Percentiles rank a stretch among this genome's conserved stretches.
Evolutionary conservation across 2,797 vertebrate genomes (phyloP).

Genomic region (Vespertilio murinus): DNA sequence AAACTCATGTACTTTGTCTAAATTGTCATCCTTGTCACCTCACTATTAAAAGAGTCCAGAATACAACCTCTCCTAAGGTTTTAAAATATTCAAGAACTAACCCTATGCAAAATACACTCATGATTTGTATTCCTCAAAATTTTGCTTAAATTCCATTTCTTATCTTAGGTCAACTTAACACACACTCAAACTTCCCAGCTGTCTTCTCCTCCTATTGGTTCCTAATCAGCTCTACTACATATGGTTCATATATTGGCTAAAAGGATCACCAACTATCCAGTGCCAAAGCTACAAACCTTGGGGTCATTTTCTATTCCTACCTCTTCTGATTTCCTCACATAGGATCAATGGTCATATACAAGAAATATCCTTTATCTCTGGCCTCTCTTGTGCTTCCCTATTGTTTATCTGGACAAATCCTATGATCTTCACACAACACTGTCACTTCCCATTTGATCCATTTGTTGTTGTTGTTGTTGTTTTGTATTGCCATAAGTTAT

Average conservation of each 20-base stretch:
- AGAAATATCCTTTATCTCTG: background rate
- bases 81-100: background rate
- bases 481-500: background rate
- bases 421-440: background rate
- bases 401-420: background rate
- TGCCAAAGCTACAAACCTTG: background rate
- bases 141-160: background rate
- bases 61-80: background rate
- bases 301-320: background rate
- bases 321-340: background rate
- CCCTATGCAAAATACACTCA: background rate
- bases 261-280: background rate
- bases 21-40: background rate
- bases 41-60: background rate
- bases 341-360: background rate
- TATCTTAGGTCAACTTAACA: background rate
- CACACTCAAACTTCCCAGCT: background rate
- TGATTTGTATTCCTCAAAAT: background rate
- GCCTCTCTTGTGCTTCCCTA: background rate
- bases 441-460: background rate
- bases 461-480: background rate
- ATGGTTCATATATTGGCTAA: background rate
- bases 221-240: background rate
- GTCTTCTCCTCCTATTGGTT: background rate
- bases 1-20: background rate